Base-by-base conservation (phyloP, 2,888 invertebrate species). In the Parelbella ahira region DNA sequence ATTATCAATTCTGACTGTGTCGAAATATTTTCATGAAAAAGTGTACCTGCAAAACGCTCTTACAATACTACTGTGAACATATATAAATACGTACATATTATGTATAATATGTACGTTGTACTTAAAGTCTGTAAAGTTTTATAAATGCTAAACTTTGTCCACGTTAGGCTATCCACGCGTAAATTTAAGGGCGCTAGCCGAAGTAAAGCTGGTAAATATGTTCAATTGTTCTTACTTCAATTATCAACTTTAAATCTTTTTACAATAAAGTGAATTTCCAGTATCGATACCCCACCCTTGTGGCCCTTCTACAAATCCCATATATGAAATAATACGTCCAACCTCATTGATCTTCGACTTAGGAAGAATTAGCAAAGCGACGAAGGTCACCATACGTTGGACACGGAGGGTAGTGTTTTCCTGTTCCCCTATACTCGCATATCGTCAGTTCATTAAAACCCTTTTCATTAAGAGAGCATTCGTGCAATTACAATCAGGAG, bases 381-480 rank as follows among this genome's bases (percentile, higher is more conserved):
- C 18, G 33, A 19, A 47, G 70, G 3, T 57, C 64, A 49, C 23
- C 1, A 6, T 44, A 48, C 18, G 47, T 21, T 67, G 59, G 68
- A 42, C 24, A 10, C 21, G 7, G 37, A 21, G 21, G 28, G 42
- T 32, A 44, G 68, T 66, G 65, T 56, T 55, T 50, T 50, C 44
- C 44, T 46, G 41, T 47, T 48, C 46, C 57, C 66, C 63, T 56
- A 47, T 39, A 46, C 48, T 38, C 51, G 56, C 60, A 65, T 68
- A 68, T 66, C 62, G 58, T 51, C 48, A 62, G 70, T 74, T 75
- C 76, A 70, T 76, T 76, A 76, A 68, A 76, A 69, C 65, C 61
- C 68, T 68, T 71, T 72, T 71, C 63, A 72, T 70, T 60, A 68
- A 58, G 63, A 56, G 60, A 67, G 67, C 68, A 67, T 67, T 64